Evolutionary conservation across 2,113 vertebrate genomes (phyloP).

Genomic region (Myanophis thanlyinensis): DNA sequence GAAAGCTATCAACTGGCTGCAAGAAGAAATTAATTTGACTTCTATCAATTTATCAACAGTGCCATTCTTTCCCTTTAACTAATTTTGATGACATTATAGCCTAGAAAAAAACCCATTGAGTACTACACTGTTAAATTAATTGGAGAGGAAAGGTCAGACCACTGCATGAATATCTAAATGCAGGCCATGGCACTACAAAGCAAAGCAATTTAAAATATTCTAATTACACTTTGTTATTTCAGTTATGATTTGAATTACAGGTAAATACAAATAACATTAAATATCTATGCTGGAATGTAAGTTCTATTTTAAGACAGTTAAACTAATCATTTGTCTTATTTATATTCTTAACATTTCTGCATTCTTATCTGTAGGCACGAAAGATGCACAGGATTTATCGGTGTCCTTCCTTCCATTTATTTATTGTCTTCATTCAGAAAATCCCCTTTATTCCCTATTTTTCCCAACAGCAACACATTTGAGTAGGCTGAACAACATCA

Average conservation of each 20-base stretch:
- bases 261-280: constrained; percentile 32
- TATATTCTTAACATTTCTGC: background rate
- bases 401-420: background rate
- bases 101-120: constrained; percentile 63
- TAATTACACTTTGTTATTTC: constrained; percentile 54
- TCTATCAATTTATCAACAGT: constrained; percentile 73
- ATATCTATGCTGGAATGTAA: constrained; percentile 8
- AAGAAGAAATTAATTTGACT: constrained; percentile 74
- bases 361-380: background rate
- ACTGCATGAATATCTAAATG: constrained; percentile 54
- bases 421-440: background rate
- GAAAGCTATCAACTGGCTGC: constrained; percentile 66
- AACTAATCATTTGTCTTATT: background rate
- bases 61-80: constrained; percentile 68
- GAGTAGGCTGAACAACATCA: background rate
- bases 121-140: constrained; percentile 68
- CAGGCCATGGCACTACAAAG: constrained; percentile 49
- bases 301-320: background rate
- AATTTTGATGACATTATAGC: constrained; percentile 64
- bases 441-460: background rate
- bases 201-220: constrained; percentile 51
- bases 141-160: constrained; percentile 64
- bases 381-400: background rate
- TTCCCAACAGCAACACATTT: background rate
- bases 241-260: constrained; percentile 42